These are phyloP conservation scores for Scotopteryx bipunctaria DNA, from an alignment of 2,888 invertebrate species.

Conservation along the genomic window DNA sequence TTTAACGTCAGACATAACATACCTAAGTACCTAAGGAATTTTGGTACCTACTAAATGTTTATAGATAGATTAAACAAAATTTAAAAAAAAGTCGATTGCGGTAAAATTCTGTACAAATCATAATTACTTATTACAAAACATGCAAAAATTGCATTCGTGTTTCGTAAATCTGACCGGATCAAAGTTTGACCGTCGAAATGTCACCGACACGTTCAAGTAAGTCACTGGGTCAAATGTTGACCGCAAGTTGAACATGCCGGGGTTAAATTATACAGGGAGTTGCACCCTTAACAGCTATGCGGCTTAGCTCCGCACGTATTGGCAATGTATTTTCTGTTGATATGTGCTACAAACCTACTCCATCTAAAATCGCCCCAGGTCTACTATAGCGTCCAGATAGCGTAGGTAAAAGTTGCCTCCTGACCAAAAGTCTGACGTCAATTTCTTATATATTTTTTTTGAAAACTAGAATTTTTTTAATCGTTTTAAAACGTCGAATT, in stretches of 20 bases:
- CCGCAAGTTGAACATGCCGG: constrained; percentile 34
- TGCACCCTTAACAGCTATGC: too few species aligned
- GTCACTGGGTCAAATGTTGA: constrained; percentile 69
- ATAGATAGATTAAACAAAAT: background rate
- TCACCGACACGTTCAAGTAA: constrained; percentile 32
- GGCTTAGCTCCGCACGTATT: too few species aligned
- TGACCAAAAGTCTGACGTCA: too few species aligned
- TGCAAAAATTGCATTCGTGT: constrained; percentile 16
- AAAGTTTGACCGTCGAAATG: constrained; percentile 33
- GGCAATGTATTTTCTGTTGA: too few species aligned
- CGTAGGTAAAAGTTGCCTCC: too few species aligned
- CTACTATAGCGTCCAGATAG: too few species aligned
- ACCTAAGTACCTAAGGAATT: background rate
- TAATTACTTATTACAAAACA: constrained; percentile 10
- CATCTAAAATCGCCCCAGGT: too few species aligned
- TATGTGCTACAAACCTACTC: too few species aligned
- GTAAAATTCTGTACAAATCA: constrained; percentile 1
- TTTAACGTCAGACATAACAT: background rate
- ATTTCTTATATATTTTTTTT: too few species aligned
- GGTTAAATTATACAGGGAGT: constrained; percentile 15
- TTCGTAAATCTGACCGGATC: constrained; percentile 31
- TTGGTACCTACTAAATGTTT: too few species aligned
- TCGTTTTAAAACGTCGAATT: too few species aligned
- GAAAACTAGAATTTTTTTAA: too few species aligned
- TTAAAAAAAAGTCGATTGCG: background rate